A percentile compares a stretch with the other conserved stretches of the same genome.
phyloP scores from a whole-genome alignment of 2,888 invertebrate genomes.

The Limnephilus auricula region DNA sequence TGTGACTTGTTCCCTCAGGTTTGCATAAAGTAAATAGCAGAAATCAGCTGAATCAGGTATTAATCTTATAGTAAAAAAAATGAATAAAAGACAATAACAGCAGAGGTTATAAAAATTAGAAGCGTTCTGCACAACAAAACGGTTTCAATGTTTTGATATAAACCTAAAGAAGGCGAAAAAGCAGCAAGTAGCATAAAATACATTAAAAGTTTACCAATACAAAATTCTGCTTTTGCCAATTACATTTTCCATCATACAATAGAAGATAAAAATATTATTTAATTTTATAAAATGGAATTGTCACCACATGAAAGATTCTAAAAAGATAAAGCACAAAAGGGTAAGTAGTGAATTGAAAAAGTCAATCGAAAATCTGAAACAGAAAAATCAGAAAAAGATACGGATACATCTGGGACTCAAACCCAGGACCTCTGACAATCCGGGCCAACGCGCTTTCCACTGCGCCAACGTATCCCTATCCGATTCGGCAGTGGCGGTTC shows the following conservation, averaged over 20 bases:
- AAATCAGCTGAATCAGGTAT: not conserved
- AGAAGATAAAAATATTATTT: not conserved
- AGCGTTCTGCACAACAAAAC: not conserved
- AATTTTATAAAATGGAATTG: not conserved
- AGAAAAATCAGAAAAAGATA: no score
- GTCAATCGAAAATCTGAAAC: no score
- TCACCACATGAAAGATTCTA: not conserved
- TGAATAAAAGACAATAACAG: not conserved
- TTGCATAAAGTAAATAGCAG: not conserved
- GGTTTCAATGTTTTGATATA: not conserved
- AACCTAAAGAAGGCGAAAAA: not conserved
- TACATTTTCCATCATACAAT: not conserved
- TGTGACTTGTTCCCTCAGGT: not conserved
- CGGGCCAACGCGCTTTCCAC: no score
- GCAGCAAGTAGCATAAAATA: not conserved
- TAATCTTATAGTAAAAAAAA: not conserved
- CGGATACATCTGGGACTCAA: no score
- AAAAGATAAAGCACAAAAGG: not conserved
- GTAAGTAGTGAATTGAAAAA: not conserved
- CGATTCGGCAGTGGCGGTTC: no score
- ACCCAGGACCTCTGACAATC: no score
- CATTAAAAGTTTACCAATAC: not conserved
- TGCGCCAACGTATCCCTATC: no score
- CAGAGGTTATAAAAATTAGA: not conserved
- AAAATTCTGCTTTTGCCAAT: not conserved